Conservation (phyloP, 2,888 invertebrate species). For the Steromphala cineraria region DNA sequence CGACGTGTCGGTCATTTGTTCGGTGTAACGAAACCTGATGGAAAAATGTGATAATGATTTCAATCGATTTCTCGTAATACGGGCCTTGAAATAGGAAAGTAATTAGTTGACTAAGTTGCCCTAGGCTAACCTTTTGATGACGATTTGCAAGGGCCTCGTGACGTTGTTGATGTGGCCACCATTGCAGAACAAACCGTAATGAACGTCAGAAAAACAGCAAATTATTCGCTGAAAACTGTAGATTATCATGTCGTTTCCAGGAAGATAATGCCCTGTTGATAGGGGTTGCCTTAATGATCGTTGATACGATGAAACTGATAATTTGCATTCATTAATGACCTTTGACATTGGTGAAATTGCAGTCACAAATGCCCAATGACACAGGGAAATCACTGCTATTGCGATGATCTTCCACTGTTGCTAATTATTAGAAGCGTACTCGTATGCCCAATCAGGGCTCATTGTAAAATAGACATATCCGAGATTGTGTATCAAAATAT, state of each 20-base stretch:
- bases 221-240: conserved; percentile 5
- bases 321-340: no score
- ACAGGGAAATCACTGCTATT: no score
- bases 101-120: conserved; percentile 11
- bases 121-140: conserved; percentile 7
- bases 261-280: background rate
- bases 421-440: no score
- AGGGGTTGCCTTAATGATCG: no score
- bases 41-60: conserved; percentile 13
- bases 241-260: conserved; percentile 3
- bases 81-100: background rate
- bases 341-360: no score
- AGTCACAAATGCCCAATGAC: no score
- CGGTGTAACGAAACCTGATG: conserved; percentile 1
- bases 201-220: background rate
- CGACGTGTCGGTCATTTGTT: background rate
- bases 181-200: background rate
- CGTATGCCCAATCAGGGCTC: no score
- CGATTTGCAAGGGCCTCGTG: background rate
- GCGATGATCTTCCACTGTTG: no score
- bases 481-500: no score
- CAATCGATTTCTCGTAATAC: background rate
- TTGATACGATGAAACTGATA: no score
- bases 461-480: no score
- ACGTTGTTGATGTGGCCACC: background rate